A percentile compares a stretch with the other conserved stretches of the same genome.
These are phyloP conservation scores for Schlechtendalia chinensis DNA, from an alignment of 1,140 invertebrate species.

Conservation along the genomic window DNA sequence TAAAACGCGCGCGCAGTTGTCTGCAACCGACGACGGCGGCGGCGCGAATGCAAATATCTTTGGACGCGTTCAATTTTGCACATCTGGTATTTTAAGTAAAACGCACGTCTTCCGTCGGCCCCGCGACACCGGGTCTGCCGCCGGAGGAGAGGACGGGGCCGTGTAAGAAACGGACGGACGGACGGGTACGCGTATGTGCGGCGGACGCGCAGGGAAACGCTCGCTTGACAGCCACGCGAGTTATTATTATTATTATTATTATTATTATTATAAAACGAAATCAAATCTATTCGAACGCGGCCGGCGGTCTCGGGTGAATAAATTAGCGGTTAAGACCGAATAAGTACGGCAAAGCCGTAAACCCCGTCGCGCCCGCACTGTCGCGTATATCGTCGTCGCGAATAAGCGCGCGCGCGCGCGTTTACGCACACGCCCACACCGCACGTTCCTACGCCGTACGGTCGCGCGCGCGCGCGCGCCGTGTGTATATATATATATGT, in stretches of 20 bases:
- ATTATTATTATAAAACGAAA: constrained; percentile 50
- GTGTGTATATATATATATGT: not conserved
- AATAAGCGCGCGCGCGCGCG: constrained; percentile 11
- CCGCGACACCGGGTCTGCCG: no score
- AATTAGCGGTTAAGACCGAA: constrained; percentile 49
- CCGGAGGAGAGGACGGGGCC: not conserved
- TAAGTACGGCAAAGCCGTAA: constrained; percentile 47
- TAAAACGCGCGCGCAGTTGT: constrained; percentile 30
- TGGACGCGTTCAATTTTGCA: constrained; percentile 44
- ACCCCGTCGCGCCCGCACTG: not conserved
- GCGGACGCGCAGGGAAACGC: not conserved
- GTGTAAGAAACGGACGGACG: not conserved
- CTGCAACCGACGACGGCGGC: not conserved
- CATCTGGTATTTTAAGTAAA: constrained; percentile 50
- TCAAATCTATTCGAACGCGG: constrained; percentile 49
- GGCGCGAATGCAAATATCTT: constrained; percentile 44
- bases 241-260: constrained; percentile 49
- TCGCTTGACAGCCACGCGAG: constrained; percentile 47
- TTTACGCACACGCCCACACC: not conserved
- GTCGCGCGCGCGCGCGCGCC: not conserved
- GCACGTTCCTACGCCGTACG: not conserved
- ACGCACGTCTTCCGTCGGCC: constrained; percentile 30
- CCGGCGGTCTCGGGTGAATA: constrained; percentile 49
- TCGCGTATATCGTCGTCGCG: not conserved
- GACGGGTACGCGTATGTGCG: not conserved